A percentile compares a stretch with the other conserved stretches of the same genome.
phyloP scores from a whole-genome alignment of 2,797 vertebrate genomes.

The Kryptopterus vitreolus region DNA sequence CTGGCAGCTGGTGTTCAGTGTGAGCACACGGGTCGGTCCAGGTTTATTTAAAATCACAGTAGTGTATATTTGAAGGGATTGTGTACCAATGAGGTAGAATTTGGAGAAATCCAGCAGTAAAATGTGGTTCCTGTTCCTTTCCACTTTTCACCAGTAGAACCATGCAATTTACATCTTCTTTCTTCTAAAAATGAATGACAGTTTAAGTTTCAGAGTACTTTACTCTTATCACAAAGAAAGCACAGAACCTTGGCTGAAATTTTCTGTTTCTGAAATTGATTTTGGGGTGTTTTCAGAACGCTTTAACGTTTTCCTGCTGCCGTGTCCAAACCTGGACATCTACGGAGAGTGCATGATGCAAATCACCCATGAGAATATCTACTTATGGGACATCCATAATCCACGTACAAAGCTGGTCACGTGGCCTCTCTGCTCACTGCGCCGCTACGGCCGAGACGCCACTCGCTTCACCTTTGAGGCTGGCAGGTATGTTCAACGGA shows the following conservation, averaged over 20 bases:
- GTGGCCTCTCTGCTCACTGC: slow-evolving; percentile 85
- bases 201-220: neutral
- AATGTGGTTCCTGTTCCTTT: neutral
- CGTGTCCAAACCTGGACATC: slow-evolving; percentile 83
- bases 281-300: slow-evolving; percentile 72
- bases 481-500: slow-evolving; percentile 70
- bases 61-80: neutral
- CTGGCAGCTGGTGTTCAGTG: slow-evolving; percentile 92
- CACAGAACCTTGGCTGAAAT: neutral
- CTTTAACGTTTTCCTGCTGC: slow-evolving; percentile 84
- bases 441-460: slow-evolving; percentile 82
- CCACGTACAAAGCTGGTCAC: slow-evolving; percentile 83
- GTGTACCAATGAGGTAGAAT: neutral
- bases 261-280: neutral
- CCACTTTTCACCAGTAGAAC: neutral
- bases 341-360: slow-evolving; percentile 88
- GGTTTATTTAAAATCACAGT: neutral
- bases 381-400: slow-evolving; percentile 87
- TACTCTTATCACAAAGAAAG: neutral
- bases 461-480: slow-evolving; percentile 87
- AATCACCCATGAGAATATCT: slow-evolving; percentile 88
- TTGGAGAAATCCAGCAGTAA: neutral
- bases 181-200: neutral
- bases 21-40: slow-evolving; percentile 86
- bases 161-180: neutral